Conservation (phyloP, 1,140 invertebrate genomes). For the Ostrea edulis region DNA sequence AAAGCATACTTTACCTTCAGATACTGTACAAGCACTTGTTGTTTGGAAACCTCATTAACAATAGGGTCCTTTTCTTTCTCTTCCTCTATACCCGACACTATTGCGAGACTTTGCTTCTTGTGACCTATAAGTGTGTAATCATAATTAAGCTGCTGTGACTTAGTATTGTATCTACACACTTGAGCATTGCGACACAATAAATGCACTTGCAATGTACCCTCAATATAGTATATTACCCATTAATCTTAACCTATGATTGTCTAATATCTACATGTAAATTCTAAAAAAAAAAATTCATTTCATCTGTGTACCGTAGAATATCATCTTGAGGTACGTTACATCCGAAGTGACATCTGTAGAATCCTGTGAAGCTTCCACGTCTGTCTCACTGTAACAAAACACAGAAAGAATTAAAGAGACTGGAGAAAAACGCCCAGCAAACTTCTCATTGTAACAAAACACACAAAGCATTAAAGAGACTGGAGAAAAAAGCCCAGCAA, state of each 20-base stretch:
- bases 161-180: neutral
- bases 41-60: conserved; percentile 74
- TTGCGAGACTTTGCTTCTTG: conserved; percentile 41
- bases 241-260: neutral
- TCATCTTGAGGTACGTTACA: neutral
- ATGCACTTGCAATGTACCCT: neutral
- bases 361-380: conserved; percentile 30
- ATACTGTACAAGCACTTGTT: conserved; percentile 78
- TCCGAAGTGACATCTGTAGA: neutral
- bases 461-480: no score
- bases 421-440: no score
- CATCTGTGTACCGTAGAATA: conserved; percentile 27
- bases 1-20: conserved; percentile 69
- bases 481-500: no score
- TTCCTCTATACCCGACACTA: conserved; percentile 8
- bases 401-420: no score
- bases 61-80: conserved; percentile 40
- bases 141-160: neutral
- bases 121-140: conserved; percentile 7
- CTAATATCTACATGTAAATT: neutral
- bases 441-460: no score
- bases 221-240: no score
- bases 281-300: neutral
- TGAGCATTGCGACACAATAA: neutral
- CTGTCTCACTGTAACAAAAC: conserved; percentile 1